These are phyloP conservation scores for Odontocerum albicorne DNA, from an alignment of 2,888 invertebrate genomes.

Conservation along the genomic window DNA sequence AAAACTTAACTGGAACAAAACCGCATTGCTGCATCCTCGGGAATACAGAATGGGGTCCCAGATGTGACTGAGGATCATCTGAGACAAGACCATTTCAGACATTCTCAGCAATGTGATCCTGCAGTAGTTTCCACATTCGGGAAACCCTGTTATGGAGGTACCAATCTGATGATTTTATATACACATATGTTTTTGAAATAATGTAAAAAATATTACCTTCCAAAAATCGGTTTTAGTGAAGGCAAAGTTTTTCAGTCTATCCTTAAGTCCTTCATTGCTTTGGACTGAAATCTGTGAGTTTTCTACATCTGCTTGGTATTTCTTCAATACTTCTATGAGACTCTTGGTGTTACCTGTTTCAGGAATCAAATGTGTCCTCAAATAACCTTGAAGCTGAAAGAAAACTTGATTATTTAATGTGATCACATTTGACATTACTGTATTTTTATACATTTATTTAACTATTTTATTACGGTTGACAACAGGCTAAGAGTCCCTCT, in stretches of 20 bases:
- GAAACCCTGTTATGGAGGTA: neutral
- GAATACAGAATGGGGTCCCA: too few species aligned
- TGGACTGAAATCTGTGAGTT: conserved; percentile 1
- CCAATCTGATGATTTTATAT: neutral
- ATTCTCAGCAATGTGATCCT: too few species aligned
- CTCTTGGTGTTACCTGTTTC: conserved; percentile 22
- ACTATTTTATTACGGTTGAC: too few species aligned
- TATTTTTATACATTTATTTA: too few species aligned
- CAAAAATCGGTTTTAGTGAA: conserved; percentile 28
- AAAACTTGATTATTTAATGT: too few species aligned
- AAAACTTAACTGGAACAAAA: too few species aligned
- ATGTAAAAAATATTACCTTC: conserved; percentile 30
- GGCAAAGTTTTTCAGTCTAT: conserved; percentile 12
- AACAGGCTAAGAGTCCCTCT: too few species aligned
- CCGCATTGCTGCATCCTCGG: too few species aligned
- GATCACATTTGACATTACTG: too few species aligned
- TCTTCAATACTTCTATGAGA: conserved; percentile 15
- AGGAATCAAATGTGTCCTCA: conserved; percentile 12
- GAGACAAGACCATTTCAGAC: too few species aligned
- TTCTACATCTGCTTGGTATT: conserved; percentile 8
- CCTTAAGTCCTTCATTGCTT: conserved; percentile 4
- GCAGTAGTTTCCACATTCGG: too few species aligned
- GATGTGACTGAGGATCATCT: too few species aligned
- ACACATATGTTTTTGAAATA: neutral
- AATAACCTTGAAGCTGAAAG: conserved; percentile 20